Percentiles rank a stretch among this genome's conserved stretches.
These are phyloP conservation scores for Cerastis rubricosa DNA, from an alignment of 2,888 invertebrate genomes.

Conservation along the genomic window DNA sequence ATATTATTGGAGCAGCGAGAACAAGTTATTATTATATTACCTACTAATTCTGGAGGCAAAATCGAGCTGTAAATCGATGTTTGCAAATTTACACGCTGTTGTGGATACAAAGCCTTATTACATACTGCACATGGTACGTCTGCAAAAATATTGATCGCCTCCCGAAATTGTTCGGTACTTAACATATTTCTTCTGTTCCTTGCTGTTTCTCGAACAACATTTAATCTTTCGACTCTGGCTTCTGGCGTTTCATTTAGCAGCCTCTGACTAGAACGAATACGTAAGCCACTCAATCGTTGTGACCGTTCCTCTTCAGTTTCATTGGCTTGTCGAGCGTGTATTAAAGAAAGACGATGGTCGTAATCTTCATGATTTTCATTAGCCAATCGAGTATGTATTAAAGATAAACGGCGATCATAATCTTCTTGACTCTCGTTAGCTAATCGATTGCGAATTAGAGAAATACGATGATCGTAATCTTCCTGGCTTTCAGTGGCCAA, in stretches of 20 bases:
- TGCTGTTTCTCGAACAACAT: neutral
- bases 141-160: neutral
- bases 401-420: no score
- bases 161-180: neutral
- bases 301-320: neutral
- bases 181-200: slow-evolving; percentile 2
- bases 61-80: slow-evolving; percentile 6
- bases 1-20: neutral
- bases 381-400: no score
- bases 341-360: no score
- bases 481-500: no score
- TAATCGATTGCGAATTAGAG: no score
- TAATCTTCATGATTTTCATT: no score
- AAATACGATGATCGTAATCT: no score
- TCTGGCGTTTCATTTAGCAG: neutral
- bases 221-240: neutral
- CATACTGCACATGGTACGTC: slow-evolving; percentile 1
- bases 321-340: neutral
- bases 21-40: slow-evolving; percentile 3
- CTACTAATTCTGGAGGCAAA: slow-evolving; percentile 1
- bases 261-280: neutral
- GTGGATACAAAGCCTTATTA: slow-evolving; percentile 1
- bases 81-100: slow-evolving; percentile 4
- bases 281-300: neutral
- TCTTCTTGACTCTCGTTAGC: no score